These are phyloP conservation scores for Furcifer pardalis DNA, from an alignment of 2,797 vertebrate genomes.

Conservation along the genomic window DNA sequence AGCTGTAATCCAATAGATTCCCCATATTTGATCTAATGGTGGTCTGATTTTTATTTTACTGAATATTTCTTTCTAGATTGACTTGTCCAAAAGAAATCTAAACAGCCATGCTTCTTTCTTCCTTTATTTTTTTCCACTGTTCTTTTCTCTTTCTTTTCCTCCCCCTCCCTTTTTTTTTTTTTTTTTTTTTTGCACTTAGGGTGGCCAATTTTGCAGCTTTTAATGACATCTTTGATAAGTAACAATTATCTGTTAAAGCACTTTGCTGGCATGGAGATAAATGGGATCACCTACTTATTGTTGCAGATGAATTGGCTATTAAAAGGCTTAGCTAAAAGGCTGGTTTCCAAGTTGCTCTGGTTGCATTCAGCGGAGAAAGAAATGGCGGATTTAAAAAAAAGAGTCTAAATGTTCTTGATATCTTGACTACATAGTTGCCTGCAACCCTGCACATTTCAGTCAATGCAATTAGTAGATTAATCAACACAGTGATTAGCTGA, in stretches of 20 bases:
- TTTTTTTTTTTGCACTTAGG: not conserved
- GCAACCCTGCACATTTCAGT: not conserved
- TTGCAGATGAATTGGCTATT: slow-evolving; percentile 17
- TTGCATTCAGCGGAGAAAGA: not conserved
- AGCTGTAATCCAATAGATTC: not conserved
- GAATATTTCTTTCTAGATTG: not conserved
- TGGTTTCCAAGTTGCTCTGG: not conserved
- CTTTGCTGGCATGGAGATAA: slow-evolving; percentile 5
- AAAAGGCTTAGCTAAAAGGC: slow-evolving; percentile 12
- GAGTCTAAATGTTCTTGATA: not conserved
- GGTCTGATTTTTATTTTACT: not conserved
- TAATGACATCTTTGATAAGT: slow-evolving; percentile 2
- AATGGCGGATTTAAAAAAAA: not conserved
- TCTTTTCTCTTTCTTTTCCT: not conserved
- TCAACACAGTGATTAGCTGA: slow-evolving; percentile 4
- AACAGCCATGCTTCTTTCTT: not conserved
- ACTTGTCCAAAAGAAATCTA: not conserved
- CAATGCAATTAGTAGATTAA: not conserved
- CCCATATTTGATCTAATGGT: not conserved
- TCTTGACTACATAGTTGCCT: not conserved
- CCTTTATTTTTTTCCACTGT: not conserved
- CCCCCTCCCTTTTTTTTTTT: not conserved
- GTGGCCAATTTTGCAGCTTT: not conserved
- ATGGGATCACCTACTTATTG: slow-evolving; percentile 9
- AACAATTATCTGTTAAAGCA: slow-evolving; percentile 8